Percentiles rank a stretch among this genome's conserved stretches.
phyloP scores from a whole-genome alignment of 2,113 vertebrate genomes.

The Jaculus jaculus region DNA sequence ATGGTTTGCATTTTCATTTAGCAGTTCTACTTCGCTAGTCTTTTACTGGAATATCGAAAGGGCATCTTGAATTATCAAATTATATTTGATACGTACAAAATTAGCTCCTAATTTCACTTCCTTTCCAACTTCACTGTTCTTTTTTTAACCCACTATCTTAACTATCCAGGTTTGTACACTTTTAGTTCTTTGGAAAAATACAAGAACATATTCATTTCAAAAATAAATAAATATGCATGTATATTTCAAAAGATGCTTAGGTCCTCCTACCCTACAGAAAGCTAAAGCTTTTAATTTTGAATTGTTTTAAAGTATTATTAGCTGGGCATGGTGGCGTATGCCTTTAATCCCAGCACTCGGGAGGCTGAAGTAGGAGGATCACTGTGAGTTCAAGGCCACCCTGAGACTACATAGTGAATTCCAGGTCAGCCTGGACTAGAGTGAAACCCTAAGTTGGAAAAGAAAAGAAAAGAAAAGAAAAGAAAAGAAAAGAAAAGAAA shows the following conservation, averaged over 20 bases:
- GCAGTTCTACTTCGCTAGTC: background rate
- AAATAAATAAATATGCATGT: background rate
- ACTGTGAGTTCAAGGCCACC: no score
- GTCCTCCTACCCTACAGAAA: background rate
- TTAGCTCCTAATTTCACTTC: background rate
- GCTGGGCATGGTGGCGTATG: no score
- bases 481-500: no score
- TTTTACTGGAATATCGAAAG: background rate
- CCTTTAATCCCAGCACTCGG: no score
- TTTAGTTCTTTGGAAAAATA: slow-evolving; percentile 4
- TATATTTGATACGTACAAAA: background rate
- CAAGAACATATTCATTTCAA: background rate
- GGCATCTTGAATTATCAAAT: background rate
- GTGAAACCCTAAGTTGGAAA: no score
- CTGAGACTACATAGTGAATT: no score
- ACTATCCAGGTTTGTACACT: background rate
- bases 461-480: no score
- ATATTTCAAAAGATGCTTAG: background rate
- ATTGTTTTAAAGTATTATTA: no score
- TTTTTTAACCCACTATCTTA: background rate
- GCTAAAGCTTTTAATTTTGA: background rate
- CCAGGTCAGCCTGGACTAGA: no score
- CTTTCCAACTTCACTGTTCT: background rate
- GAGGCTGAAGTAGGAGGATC: no score
- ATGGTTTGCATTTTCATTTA: background rate